Evolutionary conservation across 2,113 vertebrate genomes (phyloP).

Genomic region (Colinus virginianus): DNA sequence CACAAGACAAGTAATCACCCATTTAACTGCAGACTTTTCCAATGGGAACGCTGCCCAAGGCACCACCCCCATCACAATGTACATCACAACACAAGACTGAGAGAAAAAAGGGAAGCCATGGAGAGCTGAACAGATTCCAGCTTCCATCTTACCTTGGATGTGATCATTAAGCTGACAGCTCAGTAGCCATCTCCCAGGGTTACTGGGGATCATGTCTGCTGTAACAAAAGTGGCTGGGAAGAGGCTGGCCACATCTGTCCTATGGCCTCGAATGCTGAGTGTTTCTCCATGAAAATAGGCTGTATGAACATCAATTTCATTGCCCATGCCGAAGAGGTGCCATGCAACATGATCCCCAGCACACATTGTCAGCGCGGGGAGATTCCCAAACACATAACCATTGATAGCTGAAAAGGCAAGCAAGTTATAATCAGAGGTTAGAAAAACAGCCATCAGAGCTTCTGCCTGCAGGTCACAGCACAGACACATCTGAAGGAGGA

Average conservation of each 20-base stretch:
- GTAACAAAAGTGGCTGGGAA: slow-evolving; percentile 84
- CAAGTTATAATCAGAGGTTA: slow-evolving; percentile 34
- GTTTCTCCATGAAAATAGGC: slow-evolving; percentile 82
- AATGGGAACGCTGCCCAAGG: neutral
- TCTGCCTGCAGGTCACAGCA: neutral
- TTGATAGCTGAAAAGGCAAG: slow-evolving; percentile 80
- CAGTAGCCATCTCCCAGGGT: slow-evolving; percentile 78
- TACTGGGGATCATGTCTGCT: slow-evolving; percentile 76
- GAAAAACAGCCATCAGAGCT: neutral
- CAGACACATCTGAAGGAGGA: rapidly evolving
- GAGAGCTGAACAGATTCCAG: neutral
- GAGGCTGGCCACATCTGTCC: slow-evolving; percentile 77
- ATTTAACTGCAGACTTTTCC: neutral
- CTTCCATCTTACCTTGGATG: slow-evolving; percentile 70
- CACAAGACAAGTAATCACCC: neutral
- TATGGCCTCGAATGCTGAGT: slow-evolving; percentile 73
- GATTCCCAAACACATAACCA: slow-evolving; percentile 82
- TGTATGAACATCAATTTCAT: slow-evolving; percentile 81
- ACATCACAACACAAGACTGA: neutral
- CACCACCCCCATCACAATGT: neutral
- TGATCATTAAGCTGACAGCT: slow-evolving; percentile 81
- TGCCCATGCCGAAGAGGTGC: slow-evolving; percentile 84
- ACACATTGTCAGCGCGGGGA: slow-evolving; percentile 80
- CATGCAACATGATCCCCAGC: slow-evolving; percentile 73
- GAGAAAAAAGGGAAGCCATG: neutral